Evolutionary conservation across 2,888 invertebrate species (phyloP).

Genomic region (Ormyrus pomaceus): DNA sequence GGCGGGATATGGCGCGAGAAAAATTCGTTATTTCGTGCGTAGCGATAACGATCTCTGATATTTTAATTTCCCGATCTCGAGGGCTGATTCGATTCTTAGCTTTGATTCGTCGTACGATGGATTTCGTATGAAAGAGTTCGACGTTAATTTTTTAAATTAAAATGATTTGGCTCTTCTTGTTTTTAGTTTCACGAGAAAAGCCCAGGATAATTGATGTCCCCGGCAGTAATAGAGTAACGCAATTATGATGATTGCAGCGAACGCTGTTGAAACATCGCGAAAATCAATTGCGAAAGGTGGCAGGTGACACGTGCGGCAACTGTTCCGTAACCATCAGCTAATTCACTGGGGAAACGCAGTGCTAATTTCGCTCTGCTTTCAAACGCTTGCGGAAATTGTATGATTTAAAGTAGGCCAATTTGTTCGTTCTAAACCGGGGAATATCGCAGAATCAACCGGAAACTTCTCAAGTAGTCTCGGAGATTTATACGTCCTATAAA

Average conservation of each 20-base stretch:
- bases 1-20: not conserved
- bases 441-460: too few relatives aligned
- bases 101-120: not conserved
- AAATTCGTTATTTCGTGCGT: too few relatives aligned
- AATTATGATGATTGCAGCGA: conserved; percentile 1
- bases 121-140: too few relatives aligned
- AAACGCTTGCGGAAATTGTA: conserved; percentile 13
- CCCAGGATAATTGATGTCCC: too few relatives aligned
- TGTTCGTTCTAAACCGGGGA: not conserved
- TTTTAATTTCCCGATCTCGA: not conserved
- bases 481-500: too few relatives aligned
- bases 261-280: not conserved
- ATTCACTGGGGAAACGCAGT: not conserved
- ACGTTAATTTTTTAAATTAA: not conserved
- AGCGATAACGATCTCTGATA: not conserved
- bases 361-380: conserved; percentile 21
- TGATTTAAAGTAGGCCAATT: conserved; percentile 27
- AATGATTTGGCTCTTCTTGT: not conserved
- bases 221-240: not conserved
- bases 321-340: conserved; percentile 2
- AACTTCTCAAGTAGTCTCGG: too few relatives aligned
- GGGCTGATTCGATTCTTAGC: not conserved
- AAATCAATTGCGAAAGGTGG: conserved; percentile 28
- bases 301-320: conserved; percentile 14
- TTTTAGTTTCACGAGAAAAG: too few relatives aligned